Conservation (phyloP, 2,797 vertebrate genomes). For the Parambassis ranga region DNA sequence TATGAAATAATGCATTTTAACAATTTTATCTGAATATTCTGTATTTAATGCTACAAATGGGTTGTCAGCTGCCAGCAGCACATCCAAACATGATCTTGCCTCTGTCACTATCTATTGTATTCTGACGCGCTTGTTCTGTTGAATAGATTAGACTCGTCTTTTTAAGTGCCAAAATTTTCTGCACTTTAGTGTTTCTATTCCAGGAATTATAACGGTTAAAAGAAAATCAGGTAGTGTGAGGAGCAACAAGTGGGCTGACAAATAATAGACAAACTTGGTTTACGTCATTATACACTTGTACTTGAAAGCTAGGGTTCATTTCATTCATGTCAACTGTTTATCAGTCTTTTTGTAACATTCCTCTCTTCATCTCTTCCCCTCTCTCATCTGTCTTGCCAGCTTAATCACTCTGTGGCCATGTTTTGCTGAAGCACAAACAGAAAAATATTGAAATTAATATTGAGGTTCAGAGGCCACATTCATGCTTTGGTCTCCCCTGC, state of each 20-base stretch:
- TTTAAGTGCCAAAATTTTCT: constrained; percentile 1
- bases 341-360: neutral
- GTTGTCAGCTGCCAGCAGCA: neutral
- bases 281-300: neutral
- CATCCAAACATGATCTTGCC: constrained; percentile 6
- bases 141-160: constrained; percentile 12
- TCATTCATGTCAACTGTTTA: constrained; percentile 2
- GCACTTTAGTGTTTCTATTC: constrained; percentile 14
- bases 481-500: neutral
- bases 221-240: constrained; percentile 15
- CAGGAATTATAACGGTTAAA: constrained; percentile 11
- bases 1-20: neutral
- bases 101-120: neutral
- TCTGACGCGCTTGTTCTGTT: constrained; percentile 20
- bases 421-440: neutral
- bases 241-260: constrained; percentile 22
- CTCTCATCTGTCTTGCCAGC: neutral
- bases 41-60: neutral
- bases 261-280: constrained; percentile 13
- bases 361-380: neutral
- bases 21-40: neutral
- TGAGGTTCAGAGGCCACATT: neutral
- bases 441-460: constrained; percentile 9
- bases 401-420: neutral
- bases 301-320: constrained; percentile 17